Evolutionary conservation across 2,113 vertebrate genomes (phyloP), one percentile per base, ranked within the genome.

Genomic region (Spizaetus ornatus): DNA sequence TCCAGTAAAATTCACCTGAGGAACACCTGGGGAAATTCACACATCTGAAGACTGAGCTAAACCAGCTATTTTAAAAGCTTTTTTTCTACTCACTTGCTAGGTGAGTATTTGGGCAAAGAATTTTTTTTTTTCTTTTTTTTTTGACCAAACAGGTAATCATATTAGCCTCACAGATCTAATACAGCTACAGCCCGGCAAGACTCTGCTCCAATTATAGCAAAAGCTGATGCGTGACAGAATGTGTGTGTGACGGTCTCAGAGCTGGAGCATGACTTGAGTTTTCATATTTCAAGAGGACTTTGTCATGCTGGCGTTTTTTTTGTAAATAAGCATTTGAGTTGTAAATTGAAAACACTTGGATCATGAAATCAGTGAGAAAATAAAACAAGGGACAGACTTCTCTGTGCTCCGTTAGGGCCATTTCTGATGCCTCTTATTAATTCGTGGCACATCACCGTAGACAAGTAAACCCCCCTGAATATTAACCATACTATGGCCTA

Each of bases 311-410:
- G 79, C n/a, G 93, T 43, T 3, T 91, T 85, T 88, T 86, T 96
- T 78, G 84, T 93, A 96, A 96, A 73, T 77, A 96, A 86, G 89
- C 72, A 67, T 93, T 97, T 83, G 72, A 85, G 81, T 67, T 96
- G 81, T 91, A 97, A 97, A 98, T 95, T 95, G 86, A 92, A 95
- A 97, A 97, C 95, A 96, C 16, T 96, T 89, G 90, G 53, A 74
- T 95, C 17, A 0, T 92, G 65, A 96, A 94, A 91, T 84, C 78
- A 43, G 86, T 66, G 73, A 93, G 81, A 97, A 94, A 97, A 96
- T 83, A 85, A 94, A 95, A 91, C 36, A 86, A 77, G 48, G 55
- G 55, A 31, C 27, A 13, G 40, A 21, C 9, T 88, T 84, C 82
- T 88, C 78, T 82, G 36, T 88, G 84, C 71, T 96, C 45, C 43